These are phyloP conservation scores for Syngnathus floridae DNA, from an alignment of 2,113 vertebrate species.

Conservation along the genomic window DNA sequence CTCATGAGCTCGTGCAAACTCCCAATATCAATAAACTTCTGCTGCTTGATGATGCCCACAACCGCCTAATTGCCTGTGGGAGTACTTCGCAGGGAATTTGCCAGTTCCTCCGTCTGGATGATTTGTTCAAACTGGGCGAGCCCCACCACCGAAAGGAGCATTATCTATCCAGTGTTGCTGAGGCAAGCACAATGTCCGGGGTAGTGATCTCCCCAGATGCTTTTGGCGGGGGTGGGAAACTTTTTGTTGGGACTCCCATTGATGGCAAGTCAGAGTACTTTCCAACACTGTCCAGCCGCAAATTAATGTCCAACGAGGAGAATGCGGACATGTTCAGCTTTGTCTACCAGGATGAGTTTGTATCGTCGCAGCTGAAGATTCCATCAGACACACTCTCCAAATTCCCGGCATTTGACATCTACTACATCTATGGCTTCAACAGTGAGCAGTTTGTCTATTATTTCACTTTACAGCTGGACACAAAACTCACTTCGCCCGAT, in stretches of 20 bases:
- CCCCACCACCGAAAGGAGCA: slow-evolving; percentile 97
- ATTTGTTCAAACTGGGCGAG: slow-evolving; percentile 94
- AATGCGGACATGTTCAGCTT: slow-evolving; percentile 97
- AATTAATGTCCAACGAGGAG: slow-evolving; percentile 92
- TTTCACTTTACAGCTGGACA: slow-evolving; percentile 91
- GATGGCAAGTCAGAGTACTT: slow-evolving; percentile 97
- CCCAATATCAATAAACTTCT: slow-evolving; percentile 93
- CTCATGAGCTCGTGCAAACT: slow-evolving; percentile 82
- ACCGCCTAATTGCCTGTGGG: slow-evolving; percentile 90
- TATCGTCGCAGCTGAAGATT: slow-evolving; percentile 95
- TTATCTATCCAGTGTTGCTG: slow-evolving; percentile 91
- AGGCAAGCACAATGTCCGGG: slow-evolving; percentile 90
- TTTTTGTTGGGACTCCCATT: slow-evolving; percentile 92
- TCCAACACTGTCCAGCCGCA: slow-evolving; percentile 90
- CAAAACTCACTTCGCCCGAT: slow-evolving; percentile 88
- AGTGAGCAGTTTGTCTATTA: slow-evolving; percentile 97
- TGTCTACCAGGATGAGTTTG: slow-evolving; percentile 96
- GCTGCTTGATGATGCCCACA: slow-evolving; percentile 88
- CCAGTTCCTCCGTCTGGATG: slow-evolving; percentile 92
- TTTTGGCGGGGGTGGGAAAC: slow-evolving; percentile 79
- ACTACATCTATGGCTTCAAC: slow-evolving; percentile 94
- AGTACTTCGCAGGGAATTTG: slow-evolving; percentile 95
- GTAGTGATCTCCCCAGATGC: slow-evolving; percentile 82
- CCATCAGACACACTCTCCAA: slow-evolving; percentile 94
- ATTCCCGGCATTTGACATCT: slow-evolving; percentile 95